Base-by-base conservation (phyloP, 1,140 invertebrate genomes). In the Tetramorium simillimum region DNA sequence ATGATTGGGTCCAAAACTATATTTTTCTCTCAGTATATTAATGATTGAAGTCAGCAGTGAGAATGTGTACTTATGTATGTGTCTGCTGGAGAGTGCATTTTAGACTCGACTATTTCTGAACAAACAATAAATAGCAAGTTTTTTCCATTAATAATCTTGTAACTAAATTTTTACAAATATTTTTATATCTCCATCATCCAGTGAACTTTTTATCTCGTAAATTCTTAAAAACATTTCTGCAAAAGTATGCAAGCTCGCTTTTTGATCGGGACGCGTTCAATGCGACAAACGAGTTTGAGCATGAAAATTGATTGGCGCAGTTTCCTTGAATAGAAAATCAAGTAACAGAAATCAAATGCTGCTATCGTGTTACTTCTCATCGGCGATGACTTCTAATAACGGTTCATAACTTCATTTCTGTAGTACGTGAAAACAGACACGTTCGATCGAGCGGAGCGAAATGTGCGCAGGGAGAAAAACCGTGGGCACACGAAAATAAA, bases 371-470 rank as follows among this genome's bases (percentile, higher is more conserved):
- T 70, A 81, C 10, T 3, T 46, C 24, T 14, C 77, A 16, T 37
- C 33, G 40, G 18, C 24, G 33, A 81, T 70, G 49, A 56, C 24
- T 70, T 7, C 7, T 56, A 43, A 56, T 56, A 40, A 40, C 10
- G 46, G 16, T 28, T 56, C 18, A 58, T 18, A 56, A 78, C 43
- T 65, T 28, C 21, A 43, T 81, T 46, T 43, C 14, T 16, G 28
- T 14, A 10, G 18, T 3, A 14, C 12, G 33, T 24, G 24, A 77
- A 87, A 77, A 24, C 43, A 85, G 73, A 77, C 58, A 18, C 40
- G 12, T 51, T 87, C 51, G 51, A 63, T 87, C 63, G 70, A 56
- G 24, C 14, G 56, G 46, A 14, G 56, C 43, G 67, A 69, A 51
- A 87, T 21, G 69, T 21, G 69, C n/a, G 53, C 43, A 49, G 14